phyloP scores from a whole-genome alignment of 1,140 invertebrate species.

The Lordiphosa collinella region DNA sequence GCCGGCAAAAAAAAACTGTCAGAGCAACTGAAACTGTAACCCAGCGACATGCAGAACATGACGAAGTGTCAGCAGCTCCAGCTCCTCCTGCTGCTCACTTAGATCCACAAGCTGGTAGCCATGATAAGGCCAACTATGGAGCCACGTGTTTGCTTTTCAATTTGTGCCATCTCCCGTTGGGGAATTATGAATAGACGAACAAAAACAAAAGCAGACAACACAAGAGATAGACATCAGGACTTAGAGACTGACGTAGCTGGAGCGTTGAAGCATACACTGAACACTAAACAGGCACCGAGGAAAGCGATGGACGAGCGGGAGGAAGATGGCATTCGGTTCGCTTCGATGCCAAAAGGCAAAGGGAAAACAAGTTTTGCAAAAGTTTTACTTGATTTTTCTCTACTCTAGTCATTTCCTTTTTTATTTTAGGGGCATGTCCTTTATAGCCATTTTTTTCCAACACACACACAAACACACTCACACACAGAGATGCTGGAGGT shows the following conservation, averaged over 20 bases:
- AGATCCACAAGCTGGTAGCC: slow-evolving; percentile 19
- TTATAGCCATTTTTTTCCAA: neutral
- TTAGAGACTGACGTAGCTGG: slow-evolving; percentile 15
- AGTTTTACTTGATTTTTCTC: slow-evolving; percentile 40
- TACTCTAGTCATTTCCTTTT: slow-evolving; percentile 12
- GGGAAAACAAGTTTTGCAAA: slow-evolving; percentile 46
- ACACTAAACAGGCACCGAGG: slow-evolving; percentile 17
- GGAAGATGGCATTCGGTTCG: slow-evolving; percentile 4
- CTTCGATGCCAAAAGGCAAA: slow-evolving; percentile 41
- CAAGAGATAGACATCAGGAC: slow-evolving; percentile 41
- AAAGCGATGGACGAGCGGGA: too few relatives aligned
- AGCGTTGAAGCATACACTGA: slow-evolving; percentile 35
- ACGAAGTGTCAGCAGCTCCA: slow-evolving; percentile 40
- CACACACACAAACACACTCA: neutral
- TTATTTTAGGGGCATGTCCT: slow-evolving; percentile 8
- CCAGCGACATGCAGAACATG: slow-evolving; percentile 25
- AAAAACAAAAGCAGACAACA: slow-evolving; percentile 26
- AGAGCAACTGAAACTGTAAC: slow-evolving; percentile 31
- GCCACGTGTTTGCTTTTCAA: slow-evolving; percentile 59
- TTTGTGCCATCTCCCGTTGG: slow-evolving; percentile 41
- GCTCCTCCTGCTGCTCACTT: neutral
- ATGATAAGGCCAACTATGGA: slow-evolving; percentile 35
- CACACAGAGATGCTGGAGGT: neutral
- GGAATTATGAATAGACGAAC: slow-evolving; percentile 54
- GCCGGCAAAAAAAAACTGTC: slow-evolving; percentile 18